Evolutionary conservation across 2,113 vertebrate genomes (phyloP), one percentile per base, ranked within the genome.

Genomic region (Tragelaphus strepsiceros): DNA sequence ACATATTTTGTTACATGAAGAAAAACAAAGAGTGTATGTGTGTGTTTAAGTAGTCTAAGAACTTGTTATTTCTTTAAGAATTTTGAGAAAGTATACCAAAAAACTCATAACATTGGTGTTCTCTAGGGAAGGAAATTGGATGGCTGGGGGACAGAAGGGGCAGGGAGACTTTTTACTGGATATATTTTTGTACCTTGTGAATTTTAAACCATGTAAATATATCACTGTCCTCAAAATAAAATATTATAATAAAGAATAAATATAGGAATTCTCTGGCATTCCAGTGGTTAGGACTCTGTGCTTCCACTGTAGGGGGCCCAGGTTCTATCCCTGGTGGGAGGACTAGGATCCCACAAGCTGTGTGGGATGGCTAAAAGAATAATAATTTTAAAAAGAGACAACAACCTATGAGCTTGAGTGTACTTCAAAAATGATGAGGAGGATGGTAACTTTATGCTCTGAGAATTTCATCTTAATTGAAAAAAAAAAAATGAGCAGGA

Each of bases 181-280:
- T 95, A 11, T 84, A 64, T 9, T 80, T 67, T 81, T 84, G 15
- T 56, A 56, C 6, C 16, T 91, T 95, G 43, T 71, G 10, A 62
- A 93, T 92, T 96, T 54, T 89, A 46, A 94, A 80, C 7, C 32
- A 92, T 16, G 21, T 81, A 80, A 56, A 97, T 17, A 28, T 64
- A 64, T 89, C 84, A 91, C 28, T 39, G 43, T 82, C 24, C 71
- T 24, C 88, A 88, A 96, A 93, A 43, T 56, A 67, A 81, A 61
- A 43, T 81, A 74, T 84, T 71, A 54, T 77, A 85, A 88, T 54
- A 22, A 85, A 61, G 30, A 94, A 67, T 77, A 94, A 94, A 58
- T 61, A 43, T 43, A 43, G 71, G 39, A 43, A 77, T 77, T 77
- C 71, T 12, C 71, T 43, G 39, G 71, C 71, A 77, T 24, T 77